Base-by-base conservation (phyloP, 2,797 vertebrate species). In the Tauraco hartlaubi region DNA sequence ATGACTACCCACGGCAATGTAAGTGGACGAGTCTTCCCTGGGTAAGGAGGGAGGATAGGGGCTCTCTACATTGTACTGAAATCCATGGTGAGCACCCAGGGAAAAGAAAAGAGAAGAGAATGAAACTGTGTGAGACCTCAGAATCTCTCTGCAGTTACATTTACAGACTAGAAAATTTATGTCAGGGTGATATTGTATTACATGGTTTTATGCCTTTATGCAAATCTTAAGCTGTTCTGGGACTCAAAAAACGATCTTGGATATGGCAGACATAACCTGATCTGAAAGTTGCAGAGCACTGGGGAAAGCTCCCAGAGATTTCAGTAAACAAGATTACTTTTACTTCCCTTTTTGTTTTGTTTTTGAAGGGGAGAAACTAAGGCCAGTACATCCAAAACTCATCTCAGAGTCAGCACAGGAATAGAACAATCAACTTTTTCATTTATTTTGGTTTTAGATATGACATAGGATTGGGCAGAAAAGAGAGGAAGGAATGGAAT, bases 21-120 rank as follows among this genome's bases (percentile, higher is more conserved):
- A 41, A 61, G 17, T 4, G 15, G 55, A 61, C 0, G 0, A 11
- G 25, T 49, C 54, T 91, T 18, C 76, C 48, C 0, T 10, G 12
- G 58, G 23, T 23, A 35, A 67, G 22, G 23, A 66, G 8, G 19
- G 19, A 35, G 20, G 22, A n/a, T 1, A 20, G 1, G 68, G 54
- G 11, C 33, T 43, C 48, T 29, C 15, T 15, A 25, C 12, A 3
- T 8, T 12, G 52, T 15, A 26, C 1, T 75, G 39, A 56, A 90
- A 80, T 16, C 9, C 33, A 72, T 19, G 37, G 29, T 9, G 19
- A 76, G 51, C 39, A 83, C 35, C 8, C 48, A 51, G 46, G 26
- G 76, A 88, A 48, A 2, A 44, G 46, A 51, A 22, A 68, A 80
- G 18, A 51, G 41, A 56, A 86, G 55, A 89, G 80, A 82, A 85